A percentile compares a stretch with the other conserved stretches of the same genome.
Evolutionary conservation across 1,140 invertebrate species (phyloP).

Genomic region (Diprion similis): DNA sequence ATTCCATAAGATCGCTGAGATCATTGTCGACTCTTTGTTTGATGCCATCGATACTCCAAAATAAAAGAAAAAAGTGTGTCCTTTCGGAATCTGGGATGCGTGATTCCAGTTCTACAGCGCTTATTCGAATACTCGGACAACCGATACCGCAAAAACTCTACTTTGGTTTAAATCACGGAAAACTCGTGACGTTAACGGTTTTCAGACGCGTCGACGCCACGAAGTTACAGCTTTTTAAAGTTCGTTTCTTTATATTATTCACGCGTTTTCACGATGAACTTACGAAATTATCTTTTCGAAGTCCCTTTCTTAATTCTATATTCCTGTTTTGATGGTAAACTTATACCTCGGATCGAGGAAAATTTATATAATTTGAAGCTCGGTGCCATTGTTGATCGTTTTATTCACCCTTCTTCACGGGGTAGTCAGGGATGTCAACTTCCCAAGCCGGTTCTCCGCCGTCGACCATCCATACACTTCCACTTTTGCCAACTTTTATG

Average conservation of each 20-base stretch:
- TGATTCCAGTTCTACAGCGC: too few relatives aligned
- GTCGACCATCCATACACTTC: conserved; percentile 63
- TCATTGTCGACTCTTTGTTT: too few relatives aligned
- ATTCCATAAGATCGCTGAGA: too few relatives aligned
- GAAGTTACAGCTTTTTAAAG: not conserved
- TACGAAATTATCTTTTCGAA: not conserved
- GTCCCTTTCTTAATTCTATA: not conserved
- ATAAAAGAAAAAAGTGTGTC: too few relatives aligned
- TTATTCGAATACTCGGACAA: too few relatives aligned
- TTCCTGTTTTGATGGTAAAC: not conserved
- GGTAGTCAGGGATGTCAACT: conserved; percentile 53
- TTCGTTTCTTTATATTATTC: not conserved
- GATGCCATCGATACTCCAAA: too few relatives aligned
- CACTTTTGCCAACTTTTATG: conserved; percentile 60
- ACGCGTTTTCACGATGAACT: not conserved
- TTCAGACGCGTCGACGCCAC: not conserved
- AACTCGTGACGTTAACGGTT: not conserved
- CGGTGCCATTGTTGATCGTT: not conserved
- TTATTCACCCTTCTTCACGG: conserved; percentile 11
- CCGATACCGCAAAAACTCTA: too few relatives aligned
- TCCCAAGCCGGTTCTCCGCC: conserved; percentile 62
- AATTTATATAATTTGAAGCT: not conserved
- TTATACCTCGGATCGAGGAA: not conserved
- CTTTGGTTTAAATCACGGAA: not conserved
- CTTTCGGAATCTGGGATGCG: too few relatives aligned